Evolutionary conservation across 2,113 vertebrate genomes (phyloP).

Genomic region (Neogobius melanostomus): DNA sequence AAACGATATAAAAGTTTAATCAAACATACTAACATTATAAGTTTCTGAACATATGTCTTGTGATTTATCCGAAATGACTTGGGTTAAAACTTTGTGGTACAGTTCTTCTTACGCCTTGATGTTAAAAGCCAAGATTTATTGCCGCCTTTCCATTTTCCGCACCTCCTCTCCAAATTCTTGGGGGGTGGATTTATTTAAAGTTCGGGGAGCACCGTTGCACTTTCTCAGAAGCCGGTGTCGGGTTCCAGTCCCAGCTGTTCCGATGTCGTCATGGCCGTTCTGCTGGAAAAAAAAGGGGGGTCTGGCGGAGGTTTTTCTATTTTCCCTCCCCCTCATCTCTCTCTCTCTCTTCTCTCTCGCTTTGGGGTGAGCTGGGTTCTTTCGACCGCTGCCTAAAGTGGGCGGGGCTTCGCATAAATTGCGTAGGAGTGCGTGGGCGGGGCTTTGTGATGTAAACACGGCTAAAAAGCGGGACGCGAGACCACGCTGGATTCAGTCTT

Average conservation of each 20-base stretch:
- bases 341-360: not conserved
- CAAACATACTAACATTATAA: no score
- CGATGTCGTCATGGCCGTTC: slow-evolving; percentile 53
- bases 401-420: slow-evolving; percentile 24
- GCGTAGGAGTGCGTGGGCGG: not conserved
- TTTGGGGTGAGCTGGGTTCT: slow-evolving; percentile 7
- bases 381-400: not conserved
- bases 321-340: not conserved
- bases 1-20: no score
- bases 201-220: not conserved
- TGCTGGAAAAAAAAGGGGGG: not conserved
- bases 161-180: not conserved
- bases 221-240: slow-evolving; percentile 14
- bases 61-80: no score
- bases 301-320: not conserved
- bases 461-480: slow-evolving; percentile 27
- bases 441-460: slow-evolving; percentile 55
- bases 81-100: not conserved
- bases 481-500: slow-evolving; percentile 21
- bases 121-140: not conserved
- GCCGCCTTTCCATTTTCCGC: not conserved
- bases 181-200: not conserved
- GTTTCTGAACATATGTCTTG: no score
- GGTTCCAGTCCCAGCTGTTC: slow-evolving; percentile 54
- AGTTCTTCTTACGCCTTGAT: not conserved